Evolutionary conservation across 2,888 invertebrate genomes (phyloP).

Genomic region (Drosophila pseudotalamancana): DNA sequence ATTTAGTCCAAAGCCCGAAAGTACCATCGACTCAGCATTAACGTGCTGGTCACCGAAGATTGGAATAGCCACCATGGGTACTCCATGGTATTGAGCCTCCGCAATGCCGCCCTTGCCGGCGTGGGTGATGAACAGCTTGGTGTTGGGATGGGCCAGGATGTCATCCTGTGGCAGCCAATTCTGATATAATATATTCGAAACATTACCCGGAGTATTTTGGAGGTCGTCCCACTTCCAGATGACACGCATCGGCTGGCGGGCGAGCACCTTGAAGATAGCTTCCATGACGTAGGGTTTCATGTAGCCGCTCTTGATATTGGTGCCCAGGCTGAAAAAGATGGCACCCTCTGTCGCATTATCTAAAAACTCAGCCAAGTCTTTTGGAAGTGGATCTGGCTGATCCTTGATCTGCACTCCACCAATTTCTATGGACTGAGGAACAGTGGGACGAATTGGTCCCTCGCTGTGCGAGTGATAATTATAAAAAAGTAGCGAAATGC

Average conservation of each 20-base stretch:
- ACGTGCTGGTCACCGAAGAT: slow-evolving; percentile 68
- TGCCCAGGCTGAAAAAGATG: slow-evolving; percentile 84
- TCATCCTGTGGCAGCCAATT: slow-evolving; percentile 90
- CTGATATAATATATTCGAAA: slow-evolving; percentile 86
- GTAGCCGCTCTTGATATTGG: slow-evolving; percentile 75
- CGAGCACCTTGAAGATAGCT: slow-evolving; percentile 86
- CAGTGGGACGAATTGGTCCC: slow-evolving; percentile 74
- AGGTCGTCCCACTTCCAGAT: slow-evolving; percentile 89
- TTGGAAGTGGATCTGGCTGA: slow-evolving; percentile 75
- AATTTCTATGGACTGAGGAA: slow-evolving; percentile 79
- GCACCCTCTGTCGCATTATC: slow-evolving; percentile 79
- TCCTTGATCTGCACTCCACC: slow-evolving; percentile 82
- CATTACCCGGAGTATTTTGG: slow-evolving; percentile 85
- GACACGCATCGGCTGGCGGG: slow-evolving; percentile 86
- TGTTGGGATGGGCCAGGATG: slow-evolving; percentile 86
- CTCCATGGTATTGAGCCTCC: slow-evolving; percentile 86
- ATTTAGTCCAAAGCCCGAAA: slow-evolving; percentile 57
- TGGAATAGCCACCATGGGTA: slow-evolving; percentile 84
- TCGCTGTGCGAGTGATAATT: slow-evolving; percentile 78
- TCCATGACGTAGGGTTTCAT: slow-evolving; percentile 85
- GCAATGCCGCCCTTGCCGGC: slow-evolving; percentile 87
- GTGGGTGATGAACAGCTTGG: slow-evolving; percentile 87
- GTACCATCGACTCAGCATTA: slow-evolving; percentile 56
- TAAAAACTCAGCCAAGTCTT: slow-evolving; percentile 66
- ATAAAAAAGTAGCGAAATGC: slow-evolving; percentile 73